Conservation (phyloP, 2,113 vertebrate species). For the Cromileptes altivelis region DNA sequence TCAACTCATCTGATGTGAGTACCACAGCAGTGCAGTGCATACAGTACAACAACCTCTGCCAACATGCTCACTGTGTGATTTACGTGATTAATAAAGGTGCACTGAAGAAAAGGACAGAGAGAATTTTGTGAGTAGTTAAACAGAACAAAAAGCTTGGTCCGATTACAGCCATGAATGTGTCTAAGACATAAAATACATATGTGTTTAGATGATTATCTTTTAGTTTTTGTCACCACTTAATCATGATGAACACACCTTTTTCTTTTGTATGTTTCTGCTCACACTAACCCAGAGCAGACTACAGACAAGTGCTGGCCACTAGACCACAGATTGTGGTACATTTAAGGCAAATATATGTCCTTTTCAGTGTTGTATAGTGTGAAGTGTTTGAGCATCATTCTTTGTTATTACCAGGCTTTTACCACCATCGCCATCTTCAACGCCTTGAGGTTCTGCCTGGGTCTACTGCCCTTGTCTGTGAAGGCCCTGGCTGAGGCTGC, state of each 20-base stretch:
- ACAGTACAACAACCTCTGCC: neutral
- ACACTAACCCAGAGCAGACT: neutral
- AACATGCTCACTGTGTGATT: neutral
- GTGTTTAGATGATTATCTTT: neutral
- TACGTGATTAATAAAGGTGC: neutral
- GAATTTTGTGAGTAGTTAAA: neutral
- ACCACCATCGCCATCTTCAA: slow-evolving; percentile 89
- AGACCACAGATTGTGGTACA: neutral
- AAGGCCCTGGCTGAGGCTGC: slow-evolving; percentile 57
- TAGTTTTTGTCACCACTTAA: neutral
- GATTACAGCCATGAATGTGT: neutral
- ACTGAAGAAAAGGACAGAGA: neutral
- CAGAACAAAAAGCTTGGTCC: neutral
- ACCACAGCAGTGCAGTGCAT: neutral
- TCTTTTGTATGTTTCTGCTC: neutral
- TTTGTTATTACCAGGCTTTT: slow-evolving; percentile 83
- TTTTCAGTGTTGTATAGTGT: neutral
- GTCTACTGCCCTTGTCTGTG: slow-evolving; percentile 48
- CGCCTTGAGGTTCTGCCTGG: slow-evolving; percentile 85
- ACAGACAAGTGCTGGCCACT: neutral
- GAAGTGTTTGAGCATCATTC: neutral
- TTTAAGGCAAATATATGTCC: neutral
- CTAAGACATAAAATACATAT: neutral
- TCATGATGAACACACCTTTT: neutral
- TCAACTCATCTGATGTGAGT: slow-evolving; percentile 84